Conservation (phyloP, 2,888 invertebrate genomes). For the Celastrina argiolus region DNA sequence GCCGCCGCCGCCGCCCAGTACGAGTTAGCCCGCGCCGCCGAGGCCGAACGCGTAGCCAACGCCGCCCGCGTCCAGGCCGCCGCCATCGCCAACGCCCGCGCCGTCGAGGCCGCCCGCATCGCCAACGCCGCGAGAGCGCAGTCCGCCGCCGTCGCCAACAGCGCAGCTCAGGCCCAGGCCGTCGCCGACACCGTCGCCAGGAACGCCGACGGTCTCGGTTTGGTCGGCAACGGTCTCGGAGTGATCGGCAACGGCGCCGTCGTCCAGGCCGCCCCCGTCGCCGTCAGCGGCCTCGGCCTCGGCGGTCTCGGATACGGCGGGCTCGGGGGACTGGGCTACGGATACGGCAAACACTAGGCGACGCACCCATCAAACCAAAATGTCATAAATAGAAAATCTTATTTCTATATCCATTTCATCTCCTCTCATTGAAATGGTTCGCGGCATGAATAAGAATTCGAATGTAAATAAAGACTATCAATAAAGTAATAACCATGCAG, state of each 20-base stretch:
- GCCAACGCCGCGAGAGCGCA: conserved; percentile 58
- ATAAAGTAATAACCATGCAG: conserved; percentile 35
- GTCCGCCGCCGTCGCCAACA: conserved; percentile 53
- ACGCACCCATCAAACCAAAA: conserved; percentile 25
- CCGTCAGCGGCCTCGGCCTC: conserved; percentile 28
- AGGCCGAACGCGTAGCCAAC: conserved; percentile 60
- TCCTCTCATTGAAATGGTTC: conserved; percentile 58
- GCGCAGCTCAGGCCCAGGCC: conserved; percentile 60
- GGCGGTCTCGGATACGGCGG: conserved; percentile 24
- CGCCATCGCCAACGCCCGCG: conserved; percentile 64
- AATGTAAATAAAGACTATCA: conserved; percentile 41
- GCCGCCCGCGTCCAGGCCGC: conserved; percentile 67
- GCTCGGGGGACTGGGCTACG: conserved; percentile 24
- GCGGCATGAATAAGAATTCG: conserved; percentile 57
- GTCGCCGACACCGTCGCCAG: conserved; percentile 59
- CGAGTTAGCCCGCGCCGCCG: conserved; percentile 53
- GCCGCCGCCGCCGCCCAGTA: conserved; percentile 53
- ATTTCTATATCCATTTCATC: conserved; percentile 65
- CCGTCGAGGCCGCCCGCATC: conserved; percentile 65
- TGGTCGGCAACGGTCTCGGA: conserved; percentile 39
- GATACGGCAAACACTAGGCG: conserved; percentile 29
- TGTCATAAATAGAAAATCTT: conserved; percentile 42
- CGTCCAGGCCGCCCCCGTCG: conserved; percentile 32
- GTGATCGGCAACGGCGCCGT: conserved; percentile 37
- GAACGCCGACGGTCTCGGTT: conserved; percentile 47